Conservation (phyloP, 37 sponge, comb jelly and placozoan genomes). For the Sycon ciliatum region DNA sequence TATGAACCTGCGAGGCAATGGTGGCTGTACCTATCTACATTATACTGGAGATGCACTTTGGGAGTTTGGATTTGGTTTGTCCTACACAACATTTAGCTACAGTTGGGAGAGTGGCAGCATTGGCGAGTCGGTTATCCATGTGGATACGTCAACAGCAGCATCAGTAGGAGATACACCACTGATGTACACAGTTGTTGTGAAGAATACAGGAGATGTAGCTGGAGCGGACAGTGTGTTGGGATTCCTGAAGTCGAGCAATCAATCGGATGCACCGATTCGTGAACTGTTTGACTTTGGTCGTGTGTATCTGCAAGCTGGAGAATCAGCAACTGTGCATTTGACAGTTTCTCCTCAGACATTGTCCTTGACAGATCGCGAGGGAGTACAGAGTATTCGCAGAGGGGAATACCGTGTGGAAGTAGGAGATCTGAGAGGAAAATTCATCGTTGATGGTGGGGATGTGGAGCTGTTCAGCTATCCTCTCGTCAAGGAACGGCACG, state of each 20-base stretch:
- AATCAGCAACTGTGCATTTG: not conserved
- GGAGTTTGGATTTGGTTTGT: constrained; percentile 1
- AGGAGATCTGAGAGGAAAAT: too few relatives aligned
- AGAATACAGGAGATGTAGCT: not conserved
- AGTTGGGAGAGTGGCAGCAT: not conserved
- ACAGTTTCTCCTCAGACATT: too few relatives aligned
- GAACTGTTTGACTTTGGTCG: constrained; percentile 60
- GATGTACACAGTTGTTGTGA: not conserved
- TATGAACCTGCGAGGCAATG: not conserved
- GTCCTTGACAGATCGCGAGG: too few relatives aligned
- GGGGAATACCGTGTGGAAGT: too few relatives aligned
- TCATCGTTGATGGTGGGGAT: too few relatives aligned
- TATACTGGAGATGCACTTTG: not conserved
- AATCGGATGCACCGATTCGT: constrained; percentile 39
- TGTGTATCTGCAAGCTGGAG: constrained; percentile 27
- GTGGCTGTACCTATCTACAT: not conserved
- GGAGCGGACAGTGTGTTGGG: not conserved
- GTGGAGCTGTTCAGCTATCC: too few relatives aligned
- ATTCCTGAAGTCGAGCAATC: not conserved
- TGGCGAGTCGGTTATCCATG: not conserved
- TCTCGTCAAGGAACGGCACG: too few relatives aligned
- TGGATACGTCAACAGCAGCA: too few relatives aligned
- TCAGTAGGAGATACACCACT: not conserved
- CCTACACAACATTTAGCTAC: not conserved
- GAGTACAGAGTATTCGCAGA: too few relatives aligned